phyloP scores from a whole-genome alignment of 2,888 invertebrate genomes.

The Plutella xylostella region DNA sequence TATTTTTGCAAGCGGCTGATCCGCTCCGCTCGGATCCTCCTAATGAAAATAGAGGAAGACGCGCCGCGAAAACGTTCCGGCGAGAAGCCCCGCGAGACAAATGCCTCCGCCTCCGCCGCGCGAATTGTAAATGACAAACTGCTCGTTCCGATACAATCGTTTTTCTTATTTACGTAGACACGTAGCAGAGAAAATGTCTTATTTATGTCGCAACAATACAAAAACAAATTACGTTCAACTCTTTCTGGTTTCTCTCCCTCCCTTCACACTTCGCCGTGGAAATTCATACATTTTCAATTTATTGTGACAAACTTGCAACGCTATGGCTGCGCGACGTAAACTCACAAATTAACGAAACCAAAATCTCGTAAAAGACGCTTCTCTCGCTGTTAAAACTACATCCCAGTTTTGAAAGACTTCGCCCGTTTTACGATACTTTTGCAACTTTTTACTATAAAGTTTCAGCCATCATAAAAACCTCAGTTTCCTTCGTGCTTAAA shows the following conservation, averaged over 20 bases:
- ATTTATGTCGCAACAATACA: too few species aligned
- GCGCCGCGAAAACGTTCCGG: conserved; percentile 28
- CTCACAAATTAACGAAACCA: conserved; percentile 33
- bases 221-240: too few species aligned
- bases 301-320: conserved; percentile 29
- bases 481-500: too few species aligned
- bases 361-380: conserved; percentile 28
- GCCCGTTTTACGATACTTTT: conserved; percentile 2
- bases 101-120: conserved; percentile 5
- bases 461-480: too few species aligned
- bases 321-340: conserved; percentile 28
- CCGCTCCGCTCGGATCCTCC: conserved; percentile 45
- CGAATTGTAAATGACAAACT: conserved; percentile 23
- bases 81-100: conserved; percentile 15
- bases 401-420: conserved; percentile 23
- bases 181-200: background rate
- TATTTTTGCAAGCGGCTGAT: conserved; percentile 65
- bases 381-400: conserved; percentile 28
- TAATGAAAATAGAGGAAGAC: conserved; percentile 60
- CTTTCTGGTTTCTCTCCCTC: too few species aligned
- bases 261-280: too few species aligned
- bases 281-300: conserved; percentile 13
- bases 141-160: conserved; percentile 14
- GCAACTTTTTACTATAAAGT: too few species aligned
- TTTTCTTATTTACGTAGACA: conserved; percentile 2